These are phyloP conservation scores for Phyllostomus hastatus DNA, from an alignment of 2,113 vertebrate species.

Conservation along the genomic window DNA sequence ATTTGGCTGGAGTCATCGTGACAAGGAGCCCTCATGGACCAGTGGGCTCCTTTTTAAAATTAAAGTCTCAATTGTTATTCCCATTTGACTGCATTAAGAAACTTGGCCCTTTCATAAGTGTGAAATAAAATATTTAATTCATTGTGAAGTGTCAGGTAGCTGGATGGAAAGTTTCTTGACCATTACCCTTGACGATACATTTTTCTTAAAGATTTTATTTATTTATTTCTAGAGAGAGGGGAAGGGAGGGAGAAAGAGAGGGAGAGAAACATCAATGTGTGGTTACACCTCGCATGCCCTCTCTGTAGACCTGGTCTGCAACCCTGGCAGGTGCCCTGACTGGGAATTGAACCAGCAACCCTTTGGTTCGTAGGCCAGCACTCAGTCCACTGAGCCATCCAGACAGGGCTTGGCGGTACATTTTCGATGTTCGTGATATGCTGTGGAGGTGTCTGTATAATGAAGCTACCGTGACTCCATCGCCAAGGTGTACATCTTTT, in stretches of 20 bases:
- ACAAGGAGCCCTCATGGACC: neutral
- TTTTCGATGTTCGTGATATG: neutral
- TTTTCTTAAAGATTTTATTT: neutral
- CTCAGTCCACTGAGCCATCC: too few relatives aligned
- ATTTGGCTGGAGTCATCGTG: neutral
- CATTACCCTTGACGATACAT: neutral
- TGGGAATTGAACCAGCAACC: too few relatives aligned
- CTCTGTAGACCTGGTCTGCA: too few relatives aligned
- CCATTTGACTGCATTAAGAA: neutral
- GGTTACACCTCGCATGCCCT: too few relatives aligned
- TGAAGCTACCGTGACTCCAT: neutral
- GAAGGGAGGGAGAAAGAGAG: too few relatives aligned
- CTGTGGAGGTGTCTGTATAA: neutral
- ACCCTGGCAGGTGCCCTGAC: too few relatives aligned
- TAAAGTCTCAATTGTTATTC: neutral
- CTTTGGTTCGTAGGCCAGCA: too few relatives aligned
- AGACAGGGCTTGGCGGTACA: neutral
- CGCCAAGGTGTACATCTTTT: neutral
- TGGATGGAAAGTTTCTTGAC: neutral
- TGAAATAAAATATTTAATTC: neutral
- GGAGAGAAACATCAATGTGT: too few relatives aligned
- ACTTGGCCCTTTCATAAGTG: neutral
- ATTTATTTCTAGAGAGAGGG: too few relatives aligned
- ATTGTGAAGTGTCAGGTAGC: neutral
- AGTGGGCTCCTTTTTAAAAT: neutral